Evolutionary conservation across 2,113 vertebrate species (phyloP).

Genomic region (Gavialis gangeticus): DNA sequence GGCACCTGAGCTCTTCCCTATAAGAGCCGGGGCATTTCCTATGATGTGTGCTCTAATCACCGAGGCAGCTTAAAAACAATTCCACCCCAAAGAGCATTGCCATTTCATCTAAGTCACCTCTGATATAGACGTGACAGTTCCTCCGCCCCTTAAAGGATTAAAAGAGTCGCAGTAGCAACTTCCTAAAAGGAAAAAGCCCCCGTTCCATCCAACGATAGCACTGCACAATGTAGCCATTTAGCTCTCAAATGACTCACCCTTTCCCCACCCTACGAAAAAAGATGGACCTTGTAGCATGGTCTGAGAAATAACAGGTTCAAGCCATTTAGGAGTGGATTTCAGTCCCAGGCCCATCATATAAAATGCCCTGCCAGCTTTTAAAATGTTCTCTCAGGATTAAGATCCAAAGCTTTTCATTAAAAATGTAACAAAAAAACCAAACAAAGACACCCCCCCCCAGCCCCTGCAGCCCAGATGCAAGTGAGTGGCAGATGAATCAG

Average conservation of each 20-base stretch:
- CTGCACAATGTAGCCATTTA: background rate
- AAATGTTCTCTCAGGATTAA: background rate
- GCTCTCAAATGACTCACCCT: background rate
- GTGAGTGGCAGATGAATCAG: background rate
- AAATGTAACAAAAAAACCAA: background rate
- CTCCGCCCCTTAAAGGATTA: accelerated
- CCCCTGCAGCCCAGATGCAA: background rate
- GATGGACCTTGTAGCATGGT: background rate
- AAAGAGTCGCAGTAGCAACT: background rate
- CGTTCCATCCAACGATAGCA: background rate
- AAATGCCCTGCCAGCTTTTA: background rate
- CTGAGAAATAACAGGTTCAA: background rate
- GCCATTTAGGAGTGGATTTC: background rate
- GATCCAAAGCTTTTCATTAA: background rate
- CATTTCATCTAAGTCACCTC: no score
- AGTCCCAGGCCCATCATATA: background rate
- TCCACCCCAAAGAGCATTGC: background rate
- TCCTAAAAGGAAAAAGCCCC: background rate
- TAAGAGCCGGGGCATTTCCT: background rate
- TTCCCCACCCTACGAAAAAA: background rate
- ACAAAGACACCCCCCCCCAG: no score
- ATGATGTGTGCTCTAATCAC: background rate
- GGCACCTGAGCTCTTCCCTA: background rate
- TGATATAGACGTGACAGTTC: no score
- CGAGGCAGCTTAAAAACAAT: accelerated